Evolutionary conservation across 2,888 invertebrate genomes (phyloP).

Genomic region (Diaprepes abbreviatus): DNA sequence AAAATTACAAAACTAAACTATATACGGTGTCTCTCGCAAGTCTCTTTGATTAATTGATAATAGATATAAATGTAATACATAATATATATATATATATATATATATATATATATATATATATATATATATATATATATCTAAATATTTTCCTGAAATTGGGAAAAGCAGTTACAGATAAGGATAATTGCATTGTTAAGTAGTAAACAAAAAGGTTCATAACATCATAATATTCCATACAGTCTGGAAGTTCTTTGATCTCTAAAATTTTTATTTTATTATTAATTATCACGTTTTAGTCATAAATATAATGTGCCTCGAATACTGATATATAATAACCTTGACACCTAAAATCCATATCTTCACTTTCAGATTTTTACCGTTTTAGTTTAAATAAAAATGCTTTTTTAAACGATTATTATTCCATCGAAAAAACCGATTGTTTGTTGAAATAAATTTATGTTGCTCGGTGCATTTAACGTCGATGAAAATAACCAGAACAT

Average conservation of each 20-base stretch:
- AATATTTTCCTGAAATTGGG: neutral
- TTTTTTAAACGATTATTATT: neutral
- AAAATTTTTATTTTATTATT: neutral
- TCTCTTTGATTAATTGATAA: too few relatives aligned
- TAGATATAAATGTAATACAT: too few relatives aligned
- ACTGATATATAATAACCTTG: conserved; percentile 1
- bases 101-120: too few relatives aligned
- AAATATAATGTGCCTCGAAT: neutral
- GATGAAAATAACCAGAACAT: too few relatives aligned
- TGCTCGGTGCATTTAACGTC: too few relatives aligned
- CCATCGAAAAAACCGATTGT: too few relatives aligned
- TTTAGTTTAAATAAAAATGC: neutral
- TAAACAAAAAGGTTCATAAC: neutral
- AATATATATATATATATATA: too few relatives aligned
- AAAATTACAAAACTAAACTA: too few relatives aligned
- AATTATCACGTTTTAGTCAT: neutral
- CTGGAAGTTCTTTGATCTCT: neutral
- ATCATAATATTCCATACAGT: neutral
- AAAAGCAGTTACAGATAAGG: neutral
- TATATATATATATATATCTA: too few relatives aligned
- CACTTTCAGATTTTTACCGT: neutral
- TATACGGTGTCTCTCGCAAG: too few relatives aligned
- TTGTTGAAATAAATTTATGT: too few relatives aligned
- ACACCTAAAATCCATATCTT: neutral
- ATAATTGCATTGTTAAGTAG: neutral